Evolutionary conservation across 1,140 invertebrate species (phyloP).

Genomic region (Euwallacea fornicatus): DNA sequence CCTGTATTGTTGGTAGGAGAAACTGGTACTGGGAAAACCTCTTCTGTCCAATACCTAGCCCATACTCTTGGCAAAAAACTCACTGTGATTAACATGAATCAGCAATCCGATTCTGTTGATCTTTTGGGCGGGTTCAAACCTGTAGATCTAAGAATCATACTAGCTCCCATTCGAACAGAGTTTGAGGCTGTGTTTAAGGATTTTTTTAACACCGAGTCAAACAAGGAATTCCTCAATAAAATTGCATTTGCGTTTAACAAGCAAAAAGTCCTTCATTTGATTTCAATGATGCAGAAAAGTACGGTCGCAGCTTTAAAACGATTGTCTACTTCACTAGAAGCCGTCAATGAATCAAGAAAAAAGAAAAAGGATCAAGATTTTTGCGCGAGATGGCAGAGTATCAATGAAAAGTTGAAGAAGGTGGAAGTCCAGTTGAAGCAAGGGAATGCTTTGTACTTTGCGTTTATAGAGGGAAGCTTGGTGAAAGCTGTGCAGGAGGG

Average conservation of each 20-base stretch:
- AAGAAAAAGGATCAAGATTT: constrained; percentile 51
- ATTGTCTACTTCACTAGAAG: constrained; percentile 17
- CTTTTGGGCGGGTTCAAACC: constrained; percentile 97
- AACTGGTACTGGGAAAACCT: constrained; percentile 98
- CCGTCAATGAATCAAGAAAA: constrained; percentile 32
- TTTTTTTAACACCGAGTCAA: constrained; percentile 80
- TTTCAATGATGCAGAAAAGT: constrained; percentile 78
- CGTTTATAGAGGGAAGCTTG: constrained; percentile 91
- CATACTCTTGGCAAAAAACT: constrained; percentile 80
- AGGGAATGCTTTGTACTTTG: constrained; percentile 78
- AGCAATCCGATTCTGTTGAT: constrained; percentile 96
- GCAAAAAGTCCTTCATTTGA: constrained; percentile 70
- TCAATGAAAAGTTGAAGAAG: constrained; percentile 72
- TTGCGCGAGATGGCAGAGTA: constrained; percentile 54
- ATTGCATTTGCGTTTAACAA: constrained; percentile 74
- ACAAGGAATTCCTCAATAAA: constrained; percentile 81
- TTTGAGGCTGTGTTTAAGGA: constrained; percentile 82
- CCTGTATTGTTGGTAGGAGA: constrained; percentile 96
- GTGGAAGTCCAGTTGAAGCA: constrained; percentile 70
- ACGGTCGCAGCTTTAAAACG: constrained; percentile 68
- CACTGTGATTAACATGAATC: constrained; percentile 98
- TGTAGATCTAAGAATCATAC: constrained; percentile 83
- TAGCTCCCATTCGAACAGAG: constrained; percentile 77
- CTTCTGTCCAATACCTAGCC: constrained; percentile 92
- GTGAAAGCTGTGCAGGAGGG: constrained; percentile 88